Evolutionary conservation across 2,113 vertebrate genomes (phyloP), one percentile per base, ranked within the genome.

Genomic region (Epinephelus moara): DNA sequence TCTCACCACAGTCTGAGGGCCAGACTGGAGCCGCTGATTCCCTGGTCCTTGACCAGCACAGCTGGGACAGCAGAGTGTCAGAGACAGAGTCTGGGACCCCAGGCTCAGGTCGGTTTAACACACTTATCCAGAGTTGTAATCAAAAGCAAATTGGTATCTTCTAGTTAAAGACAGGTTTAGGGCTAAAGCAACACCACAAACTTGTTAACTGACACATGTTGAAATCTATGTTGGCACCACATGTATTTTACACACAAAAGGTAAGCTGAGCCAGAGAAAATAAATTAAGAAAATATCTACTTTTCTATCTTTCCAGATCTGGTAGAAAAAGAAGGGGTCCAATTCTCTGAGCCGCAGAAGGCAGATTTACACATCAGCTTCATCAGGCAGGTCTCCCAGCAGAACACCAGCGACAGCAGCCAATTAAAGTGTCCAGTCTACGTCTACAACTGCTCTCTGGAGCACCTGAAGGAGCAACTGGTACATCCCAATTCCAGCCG

Each of bases 381-480:
- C 81, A 95, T 95, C 55, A 92, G 89, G 18, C 97, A 97, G 92
- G 85, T 78, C 74, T 96, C 96, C 0, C 96, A 96, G 60, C 94
- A 96, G 49, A 97, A 96, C 68, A n/a, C 90, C 4, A 21, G 87
- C 0, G 96, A 97, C 1, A 85, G 91, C 45, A 91, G 90, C 63
- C 96, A 97, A 0, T 92, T 96, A 0, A 96, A 95, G 81, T 99
- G 97, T 91, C 98, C 98, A 13, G 94, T 99, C 75, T 99, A 98
- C 6, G 92, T 99, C 84, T 99, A 99, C 90, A 99, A 95, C 94
- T 99, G 98, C 85, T 96, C 97, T 0, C 88, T 98, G 90, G 97
- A 99, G 55, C 90, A 95, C 1, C 77, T 99, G 8, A 96, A 96
- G 68, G 97, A 99, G 75, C 98, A 98, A 68, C 96, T 99, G 75